Evolutionary conservation across 2,113 vertebrate species (phyloP), one percentile per base, ranked within the genome.

Genomic region (Chiloscyllium plagiosum): DNA sequence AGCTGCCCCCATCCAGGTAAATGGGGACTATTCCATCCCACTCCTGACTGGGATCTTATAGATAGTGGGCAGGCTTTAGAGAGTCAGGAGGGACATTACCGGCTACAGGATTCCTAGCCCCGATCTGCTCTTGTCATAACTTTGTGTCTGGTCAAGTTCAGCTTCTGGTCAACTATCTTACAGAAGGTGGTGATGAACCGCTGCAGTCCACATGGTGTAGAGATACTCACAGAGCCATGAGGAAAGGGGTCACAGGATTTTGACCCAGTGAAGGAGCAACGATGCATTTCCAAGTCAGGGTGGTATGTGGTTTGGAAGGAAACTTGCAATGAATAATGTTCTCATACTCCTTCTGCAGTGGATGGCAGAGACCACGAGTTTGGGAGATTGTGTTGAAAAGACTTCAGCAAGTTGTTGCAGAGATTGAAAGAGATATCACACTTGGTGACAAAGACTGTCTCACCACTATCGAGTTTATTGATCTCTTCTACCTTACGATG

Each of bases 391-490:
- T 83, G n/a, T 37, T 19, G 78, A 37, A 83, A 37, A 47, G 20
- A 5, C 37, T 37, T 7, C 19, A 17, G n/a, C 78, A 19, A 83
- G 37, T 42, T 42, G 37, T 3, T 42, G 89, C 20, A n/a, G 61
- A 22, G 61, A 37, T 66, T 66, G n/a, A 93, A 37, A 93, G 89
- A 93, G 89, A 33, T 13, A 95, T 47, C 20, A 95, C 86, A 56
- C 24, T 89, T 29, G 47, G 86, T 56, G 86, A 89, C 93, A 95
- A 37, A 47, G 90, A 94, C 70, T 15, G 8, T 95, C 93, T 95
- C 37, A 95, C 68, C 68, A 95, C 93, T 95, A 95, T 95, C 66
- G 70, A 50, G 66, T 95, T 95, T 95, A 95, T 95, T 95, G 68
- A 95, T 22, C 66, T 72, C 93, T 24, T 33, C 68, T 42, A 95